A percentile compares a stretch with the other conserved stretches of the same genome.
Evolutionary conservation across 2,113 vertebrate genomes (phyloP).

Genomic region (Tragelaphus buxtoni): DNA sequence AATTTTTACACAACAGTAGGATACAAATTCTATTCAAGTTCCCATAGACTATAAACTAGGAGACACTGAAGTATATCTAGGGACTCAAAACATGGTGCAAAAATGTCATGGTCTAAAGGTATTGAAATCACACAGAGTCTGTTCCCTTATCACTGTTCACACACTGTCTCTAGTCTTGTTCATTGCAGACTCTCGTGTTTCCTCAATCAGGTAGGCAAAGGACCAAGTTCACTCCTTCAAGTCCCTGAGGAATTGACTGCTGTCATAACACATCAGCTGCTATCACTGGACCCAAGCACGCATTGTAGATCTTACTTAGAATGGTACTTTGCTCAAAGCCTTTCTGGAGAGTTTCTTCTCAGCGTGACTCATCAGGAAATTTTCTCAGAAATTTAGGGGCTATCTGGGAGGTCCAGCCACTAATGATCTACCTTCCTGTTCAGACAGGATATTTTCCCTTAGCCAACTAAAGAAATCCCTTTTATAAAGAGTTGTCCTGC

Average conservation of each 20-base stretch:
- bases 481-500: conserved; percentile 19
- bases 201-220: not conserved
- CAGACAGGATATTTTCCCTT: conserved; percentile 38
- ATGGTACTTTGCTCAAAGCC: conserved; percentile 1
- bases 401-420: conserved; percentile 50
- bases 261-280: not conserved
- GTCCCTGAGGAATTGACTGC: not conserved
- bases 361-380: conserved; percentile 36
- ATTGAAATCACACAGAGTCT: not conserved
- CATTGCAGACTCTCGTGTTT: not conserved
- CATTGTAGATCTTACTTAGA: not conserved
- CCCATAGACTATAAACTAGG: not conserved
- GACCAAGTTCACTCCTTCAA: not conserved
- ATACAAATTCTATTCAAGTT: not conserved
- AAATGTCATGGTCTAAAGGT: not conserved
- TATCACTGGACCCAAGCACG: not conserved
- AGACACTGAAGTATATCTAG: not conserved
- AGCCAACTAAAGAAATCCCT: not conserved
- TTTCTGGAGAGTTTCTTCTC: not conserved
- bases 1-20: not conserved
- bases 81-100: not conserved
- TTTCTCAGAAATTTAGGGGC: conserved; percentile 34
- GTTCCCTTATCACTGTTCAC: not conserved
- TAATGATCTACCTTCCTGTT: conserved; percentile 55
- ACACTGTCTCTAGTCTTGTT: not conserved